Evolutionary conservation across 35 echinoderm and acorn worm species (phyloP), one percentile per base, ranked within the genome.

Genomic region (Patiria miniata): DNA sequence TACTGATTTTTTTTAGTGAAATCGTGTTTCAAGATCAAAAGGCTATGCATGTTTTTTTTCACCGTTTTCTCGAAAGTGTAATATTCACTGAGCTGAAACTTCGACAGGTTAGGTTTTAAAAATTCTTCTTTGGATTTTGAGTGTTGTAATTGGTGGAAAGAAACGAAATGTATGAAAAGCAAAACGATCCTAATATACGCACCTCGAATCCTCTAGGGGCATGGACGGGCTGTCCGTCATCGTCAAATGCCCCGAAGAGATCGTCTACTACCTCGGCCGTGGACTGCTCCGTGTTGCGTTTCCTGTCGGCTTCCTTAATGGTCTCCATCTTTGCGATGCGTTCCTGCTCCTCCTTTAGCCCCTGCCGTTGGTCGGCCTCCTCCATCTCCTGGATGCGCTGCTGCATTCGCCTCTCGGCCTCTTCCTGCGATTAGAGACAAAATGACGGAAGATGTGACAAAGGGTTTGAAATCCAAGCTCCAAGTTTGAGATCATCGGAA

Each of bases 141-240:
- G n/a, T n/a, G n/a, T n/a, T n/a, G n/a, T n/a, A n/a, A n/a, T n/a
- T n/a, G n/a, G n/a, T n/a, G n/a, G n/a, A n/a, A n/a, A n/a, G n/a
- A n/a, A n/a, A n/a, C n/a, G n/a, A n/a, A n/a, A n/a, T n/a, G n/a
- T n/a, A n/a, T n/a, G n/a, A n/a, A n/a, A n/a, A n/a, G n/a, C n/a
- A n/a, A n/a, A n/a, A n/a, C n/a, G n/a, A n/a, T n/a, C n/a, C n/a
- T n/a, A n/a, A n/a, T n/a, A n/a, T 34, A 65, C 60, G 7, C 30
- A 93, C 92, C 92, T 94, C 92, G 89, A 98, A 98, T 53, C 93
- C 92, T 36, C 54, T 84, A 17, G 92, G 96, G 21, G 32, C 89
- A 8, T 36, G 56, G 18, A 53, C 87, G 17, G 21, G 44, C 33
- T 82, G 77, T 2, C 50, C 89, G 28, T 58, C 78, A 40, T 51